Conservation (phyloP, 2,113 vertebrate species). For the Ellobius talpinus region DNA sequence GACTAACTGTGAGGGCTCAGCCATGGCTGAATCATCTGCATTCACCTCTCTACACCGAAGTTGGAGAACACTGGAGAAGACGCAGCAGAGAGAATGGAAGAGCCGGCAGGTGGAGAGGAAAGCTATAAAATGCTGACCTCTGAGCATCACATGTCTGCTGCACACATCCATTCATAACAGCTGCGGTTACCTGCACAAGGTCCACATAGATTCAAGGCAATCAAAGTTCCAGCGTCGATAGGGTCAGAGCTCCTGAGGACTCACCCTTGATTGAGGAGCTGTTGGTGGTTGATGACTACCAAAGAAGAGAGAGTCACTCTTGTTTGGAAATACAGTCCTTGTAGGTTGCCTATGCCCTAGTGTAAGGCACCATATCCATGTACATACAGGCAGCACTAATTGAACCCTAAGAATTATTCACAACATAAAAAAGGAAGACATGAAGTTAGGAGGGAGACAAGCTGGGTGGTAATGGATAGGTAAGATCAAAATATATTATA, state of each 20-base stretch:
- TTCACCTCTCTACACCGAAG: neutral
- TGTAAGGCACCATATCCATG: neutral
- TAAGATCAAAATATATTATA: neutral
- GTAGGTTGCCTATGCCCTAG: neutral
- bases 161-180: neutral
- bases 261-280: neutral
- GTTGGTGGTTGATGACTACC: neutral
- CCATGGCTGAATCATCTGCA: neutral
- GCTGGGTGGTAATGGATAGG: neutral
- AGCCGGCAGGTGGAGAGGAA: neutral
- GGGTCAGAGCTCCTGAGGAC: neutral
- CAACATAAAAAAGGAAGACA: neutral
- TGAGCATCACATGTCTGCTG: too few relatives aligned
- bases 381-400: neutral
- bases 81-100: neutral
- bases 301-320: neutral
- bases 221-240: neutral
- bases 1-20: neutral
- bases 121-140: neutral
- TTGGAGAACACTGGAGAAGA: neutral
- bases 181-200: neutral
- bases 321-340: neutral
- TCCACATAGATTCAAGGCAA: neutral
- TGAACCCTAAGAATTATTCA: neutral
- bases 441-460: neutral